These are phyloP conservation scores for Macrosteles quadrilineatus DNA, from an alignment of 1,140 invertebrate genomes.

Conservation along the genomic window DNA sequence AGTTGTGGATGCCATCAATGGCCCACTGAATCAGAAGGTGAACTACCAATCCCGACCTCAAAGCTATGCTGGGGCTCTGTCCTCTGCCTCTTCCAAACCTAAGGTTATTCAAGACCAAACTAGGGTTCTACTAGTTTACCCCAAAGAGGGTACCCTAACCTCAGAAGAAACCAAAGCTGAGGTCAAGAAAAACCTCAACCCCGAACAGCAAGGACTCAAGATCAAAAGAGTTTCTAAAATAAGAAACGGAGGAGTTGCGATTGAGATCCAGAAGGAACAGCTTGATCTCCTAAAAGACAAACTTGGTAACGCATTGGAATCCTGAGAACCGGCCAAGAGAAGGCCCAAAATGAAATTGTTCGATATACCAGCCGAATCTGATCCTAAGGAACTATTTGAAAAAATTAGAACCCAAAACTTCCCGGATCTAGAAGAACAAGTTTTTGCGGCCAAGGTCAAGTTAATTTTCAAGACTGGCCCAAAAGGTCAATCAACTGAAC, in stretches of 20 bases:
- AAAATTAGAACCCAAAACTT: not conserved
- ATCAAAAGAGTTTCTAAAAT: not conserved
- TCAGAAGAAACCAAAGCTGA: not conserved
- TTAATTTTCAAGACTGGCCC: no score
- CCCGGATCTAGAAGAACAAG: not conserved
- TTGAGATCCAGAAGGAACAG: not conserved
- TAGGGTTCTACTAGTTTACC: not conserved
- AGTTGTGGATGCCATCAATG: no score
- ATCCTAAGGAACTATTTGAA: not conserved
- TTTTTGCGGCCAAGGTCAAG: not conserved
- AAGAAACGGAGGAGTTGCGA: not conserved
- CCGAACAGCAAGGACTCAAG: not conserved
- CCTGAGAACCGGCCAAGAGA: not conserved
- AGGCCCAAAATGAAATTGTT: not conserved
- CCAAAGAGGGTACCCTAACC: not conserved
- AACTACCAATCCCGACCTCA: no score
- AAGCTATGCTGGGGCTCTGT: no score
- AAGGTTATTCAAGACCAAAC: no score
- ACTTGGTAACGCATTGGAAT: not conserved
- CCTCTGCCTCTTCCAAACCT: no score
- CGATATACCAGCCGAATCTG: not conserved
- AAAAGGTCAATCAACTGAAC: not conserved
- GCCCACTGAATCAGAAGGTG: no score
- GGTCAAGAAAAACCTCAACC: not conserved
- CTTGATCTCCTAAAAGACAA: not conserved